Evolutionary conservation across 2,797 vertebrate genomes (phyloP).

Genomic region (Anolis apletophallus): DNA sequence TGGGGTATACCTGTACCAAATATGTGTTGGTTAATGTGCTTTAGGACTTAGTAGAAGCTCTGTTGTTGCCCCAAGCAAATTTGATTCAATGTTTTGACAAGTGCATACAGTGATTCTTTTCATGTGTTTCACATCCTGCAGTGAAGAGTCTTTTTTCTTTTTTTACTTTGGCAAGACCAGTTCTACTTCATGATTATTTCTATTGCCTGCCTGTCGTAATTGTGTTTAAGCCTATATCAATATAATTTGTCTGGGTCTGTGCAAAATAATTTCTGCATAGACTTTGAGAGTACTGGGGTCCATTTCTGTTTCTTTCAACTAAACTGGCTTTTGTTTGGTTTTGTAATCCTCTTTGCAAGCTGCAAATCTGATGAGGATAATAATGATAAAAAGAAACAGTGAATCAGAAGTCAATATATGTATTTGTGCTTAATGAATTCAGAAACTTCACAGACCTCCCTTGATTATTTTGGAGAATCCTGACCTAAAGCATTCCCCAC

Average conservation of each 20-base stretch:
- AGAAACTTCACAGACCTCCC: neutral
- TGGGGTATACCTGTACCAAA: too few relatives aligned
- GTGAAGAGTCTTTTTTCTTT: neutral
- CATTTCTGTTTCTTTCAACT: neutral
- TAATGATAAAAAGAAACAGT: neutral
- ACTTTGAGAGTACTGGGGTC: neutral
- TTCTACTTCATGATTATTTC: neutral
- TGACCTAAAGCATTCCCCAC: too few relatives aligned
- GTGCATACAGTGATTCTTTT: too few relatives aligned
- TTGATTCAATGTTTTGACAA: too few relatives aligned
- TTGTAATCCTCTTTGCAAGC: neutral
- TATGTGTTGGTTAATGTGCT: too few relatives aligned
- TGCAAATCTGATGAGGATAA: neutral
- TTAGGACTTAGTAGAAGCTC: too few relatives aligned
- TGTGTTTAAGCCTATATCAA: neutral
- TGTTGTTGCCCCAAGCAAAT: too few relatives aligned
- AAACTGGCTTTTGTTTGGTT: neutral
- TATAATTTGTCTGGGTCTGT: neutral
- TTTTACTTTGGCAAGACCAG: neutral
- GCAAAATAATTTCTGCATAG: neutral
- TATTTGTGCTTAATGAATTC: neutral
- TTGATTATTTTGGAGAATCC: neutral
- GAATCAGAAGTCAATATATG: neutral
- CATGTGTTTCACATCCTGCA: too few relatives aligned
- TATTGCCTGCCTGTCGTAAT: neutral